Base-by-base conservation (phyloP, 2,113 vertebrate species). In the Callaeas wilsoni region DNA sequence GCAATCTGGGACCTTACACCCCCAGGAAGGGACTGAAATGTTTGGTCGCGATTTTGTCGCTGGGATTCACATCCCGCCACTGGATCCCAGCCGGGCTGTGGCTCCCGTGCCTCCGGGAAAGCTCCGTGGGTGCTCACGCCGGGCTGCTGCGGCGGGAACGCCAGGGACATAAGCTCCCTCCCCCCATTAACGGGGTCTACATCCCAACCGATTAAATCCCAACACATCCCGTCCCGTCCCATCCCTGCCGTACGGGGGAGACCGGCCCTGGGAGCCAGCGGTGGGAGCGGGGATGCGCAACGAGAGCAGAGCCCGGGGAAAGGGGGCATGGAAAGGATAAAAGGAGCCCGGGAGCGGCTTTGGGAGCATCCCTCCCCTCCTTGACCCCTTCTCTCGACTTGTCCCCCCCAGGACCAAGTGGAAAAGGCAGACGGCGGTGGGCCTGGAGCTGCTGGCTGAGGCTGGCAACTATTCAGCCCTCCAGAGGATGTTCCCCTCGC, bases 401-500 rank as follows among this genome's bases (percentile, higher is more conserved):
- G 26, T 62, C 29, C 42, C 47, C 16, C 16, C 33, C 88, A 99
- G 99, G 98, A 99, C 99, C 80, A 99, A 99, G 96, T 99, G 99
- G 99, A 99, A 99, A 97, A 96, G 99, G 84, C 99, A 99, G 98
- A 99, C 99, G 2, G 99, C 99, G 32, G 99, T 99, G 90, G 99
- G 99, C 70, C 97, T 99, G 75, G 99, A 99, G 97, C 98, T 99
- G 74, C 97, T 99, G 97, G 99, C 99, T 9, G 99, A 99, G 90
- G 99, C 99, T 2, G 99, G 99, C 52, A 99, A 99, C 96, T 99
- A 99, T 84, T 99, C 99, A 0, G 99, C 99, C 44, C 98, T 99
- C 7, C 99, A 99, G 98, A 98, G 99, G 96, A 99, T 99, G 99
- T 99, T 99, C 97, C 99, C 99, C 60, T 99, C 99, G 79, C 99